Conservation (phyloP, 2,888 invertebrate genomes). For the Philaethria dido region DNA sequence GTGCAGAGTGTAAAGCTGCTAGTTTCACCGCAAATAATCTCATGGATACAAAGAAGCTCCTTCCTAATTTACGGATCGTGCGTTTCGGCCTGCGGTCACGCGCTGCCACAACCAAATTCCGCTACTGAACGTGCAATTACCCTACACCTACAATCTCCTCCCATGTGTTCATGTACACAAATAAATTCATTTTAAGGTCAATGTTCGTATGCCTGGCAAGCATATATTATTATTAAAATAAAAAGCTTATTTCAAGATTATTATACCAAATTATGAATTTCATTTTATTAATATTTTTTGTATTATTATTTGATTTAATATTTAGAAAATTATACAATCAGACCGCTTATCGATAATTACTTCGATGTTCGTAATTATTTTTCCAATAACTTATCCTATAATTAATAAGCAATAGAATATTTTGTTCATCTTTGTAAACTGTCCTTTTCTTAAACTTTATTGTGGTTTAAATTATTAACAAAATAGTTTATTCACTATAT, state of each 20-base stretch:
- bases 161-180: constrained; percentile 34
- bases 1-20: constrained; percentile 60
- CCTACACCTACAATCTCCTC: constrained; percentile 41
- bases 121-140: constrained; percentile 58
- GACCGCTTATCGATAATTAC: constrained; percentile 36
- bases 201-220: constrained; percentile 32
- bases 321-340: too few species aligned
- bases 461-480: background rate
- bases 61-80: constrained; percentile 74
- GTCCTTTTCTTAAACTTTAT: background rate
- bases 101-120: constrained; percentile 70
- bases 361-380: constrained; percentile 33
- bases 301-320: too few species aligned
- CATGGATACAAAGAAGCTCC: constrained; percentile 63
- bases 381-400: constrained; percentile 27
- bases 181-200: constrained; percentile 34
- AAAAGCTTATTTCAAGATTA: background rate
- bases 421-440: background rate
- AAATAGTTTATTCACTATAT: background rate
- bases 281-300: constrained; percentile 10
- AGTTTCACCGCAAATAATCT: constrained; percentile 76
- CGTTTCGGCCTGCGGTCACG: constrained; percentile 74
- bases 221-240: background rate
- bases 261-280: background rate
- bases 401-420: constrained; percentile 35